Conservation (phyloP, 2,888 invertebrate genomes). For the Hypomecis punctinalis region DNA sequence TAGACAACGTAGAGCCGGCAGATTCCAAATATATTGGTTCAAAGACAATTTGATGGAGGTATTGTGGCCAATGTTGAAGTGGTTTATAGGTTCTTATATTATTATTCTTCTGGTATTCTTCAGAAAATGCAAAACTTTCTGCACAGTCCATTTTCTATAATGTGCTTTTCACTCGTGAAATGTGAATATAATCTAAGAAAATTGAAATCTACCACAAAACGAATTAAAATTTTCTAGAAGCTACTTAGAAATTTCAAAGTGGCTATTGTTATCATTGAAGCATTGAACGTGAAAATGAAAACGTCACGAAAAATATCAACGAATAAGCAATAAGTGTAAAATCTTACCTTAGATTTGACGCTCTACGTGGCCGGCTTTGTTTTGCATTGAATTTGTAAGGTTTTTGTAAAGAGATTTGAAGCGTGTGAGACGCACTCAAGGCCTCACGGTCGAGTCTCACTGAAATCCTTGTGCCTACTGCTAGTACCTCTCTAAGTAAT, state of each 20-base stretch:
- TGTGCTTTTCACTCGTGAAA: no score
- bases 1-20: no score
- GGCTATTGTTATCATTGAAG: constrained; percentile 26
- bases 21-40: no score
- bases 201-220: background rate
- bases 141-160: background rate
- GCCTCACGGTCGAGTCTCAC: constrained; percentile 27
- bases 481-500: constrained; percentile 21
- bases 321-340: constrained; percentile 1
- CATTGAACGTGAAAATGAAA: constrained; percentile 22
- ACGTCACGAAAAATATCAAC: constrained; percentile 15
- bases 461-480: constrained; percentile 28
- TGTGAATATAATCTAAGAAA: background rate
- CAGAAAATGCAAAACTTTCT: background rate
- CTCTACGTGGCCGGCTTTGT: constrained; percentile 12
- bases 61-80: no score
- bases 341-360: constrained; percentile 22
- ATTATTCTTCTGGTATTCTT: no score
- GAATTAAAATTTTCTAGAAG: constrained; percentile 9
- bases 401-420: constrained; percentile 25
- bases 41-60: no score
- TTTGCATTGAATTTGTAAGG: constrained; percentile 29
- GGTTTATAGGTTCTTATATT: background rate
- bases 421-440: constrained; percentile 27
- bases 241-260: constrained; percentile 9